phyloP scores from a whole-genome alignment of 2,888 invertebrate species.

The Cataglyphis rosenhaueri region DNA sequence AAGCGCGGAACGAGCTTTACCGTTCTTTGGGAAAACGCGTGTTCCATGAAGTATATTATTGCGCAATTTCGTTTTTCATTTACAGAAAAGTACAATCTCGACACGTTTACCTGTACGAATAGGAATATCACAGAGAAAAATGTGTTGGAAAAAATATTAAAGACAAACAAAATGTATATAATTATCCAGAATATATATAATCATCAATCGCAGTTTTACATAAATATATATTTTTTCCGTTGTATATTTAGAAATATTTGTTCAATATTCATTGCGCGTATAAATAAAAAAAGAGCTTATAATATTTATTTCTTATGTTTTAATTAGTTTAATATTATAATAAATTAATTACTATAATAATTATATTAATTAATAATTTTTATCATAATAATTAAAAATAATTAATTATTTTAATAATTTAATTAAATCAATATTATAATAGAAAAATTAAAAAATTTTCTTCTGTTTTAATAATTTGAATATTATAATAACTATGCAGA shows the following conservation, averaged over 20 bases:
- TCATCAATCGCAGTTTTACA: not conserved
- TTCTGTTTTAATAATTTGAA: not conserved
- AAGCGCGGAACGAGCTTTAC: conserved; percentile 46
- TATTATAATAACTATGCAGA: not conserved
- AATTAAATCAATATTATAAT: not conserved
- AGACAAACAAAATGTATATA: conserved; percentile 7
- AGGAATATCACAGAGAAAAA: not conserved
- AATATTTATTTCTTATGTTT: not conserved
- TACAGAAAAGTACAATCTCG: conserved; percentile 17
- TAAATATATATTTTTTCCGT: not conserved
- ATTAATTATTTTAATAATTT: not conserved
- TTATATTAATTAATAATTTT: too few species aligned
- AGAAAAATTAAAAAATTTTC: not conserved
- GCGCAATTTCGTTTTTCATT: conserved; percentile 70
- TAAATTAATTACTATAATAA: too few species aligned
- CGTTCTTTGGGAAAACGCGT: conserved; percentile 5
- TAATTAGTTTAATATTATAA: too few species aligned
- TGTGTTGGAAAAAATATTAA: not conserved
- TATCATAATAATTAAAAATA: not conserved
- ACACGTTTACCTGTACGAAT: not conserved
- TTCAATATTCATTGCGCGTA: not conserved
- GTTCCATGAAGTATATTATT: conserved; percentile 44
- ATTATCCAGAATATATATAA: not conserved
- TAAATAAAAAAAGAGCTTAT: not conserved
- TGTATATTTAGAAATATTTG: not conserved